These are phyloP conservation scores for Leptinotarsa tumamoca DNA, from an alignment of 2,888 invertebrate species.

Conservation along the genomic window DNA sequence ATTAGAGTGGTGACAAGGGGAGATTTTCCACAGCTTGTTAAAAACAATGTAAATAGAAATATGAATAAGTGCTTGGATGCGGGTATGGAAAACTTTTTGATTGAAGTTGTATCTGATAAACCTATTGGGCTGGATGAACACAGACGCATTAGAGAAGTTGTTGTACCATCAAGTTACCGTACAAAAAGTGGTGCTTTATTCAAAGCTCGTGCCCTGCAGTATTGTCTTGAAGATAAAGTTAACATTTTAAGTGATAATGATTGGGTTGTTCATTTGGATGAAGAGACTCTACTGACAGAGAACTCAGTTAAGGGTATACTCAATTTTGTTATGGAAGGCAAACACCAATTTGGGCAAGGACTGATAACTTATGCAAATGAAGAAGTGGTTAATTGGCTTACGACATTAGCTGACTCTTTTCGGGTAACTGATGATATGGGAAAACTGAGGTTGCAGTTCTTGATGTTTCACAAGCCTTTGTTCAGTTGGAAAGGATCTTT, in stretches of 20 bases:
- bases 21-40: slow-evolving; percentile 91
- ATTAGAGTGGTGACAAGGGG: slow-evolving; percentile 95
- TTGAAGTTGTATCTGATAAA: slow-evolving; percentile 96
- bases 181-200: slow-evolving; percentile 89
- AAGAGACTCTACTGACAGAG: slow-evolving; percentile 94
- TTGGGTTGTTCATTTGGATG: slow-evolving; percentile 98
- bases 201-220: slow-evolving; percentile 89
- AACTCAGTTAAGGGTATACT: slow-evolving; percentile 86
- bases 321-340: slow-evolving; percentile 94
- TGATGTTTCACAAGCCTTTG: slow-evolving; percentile 91
- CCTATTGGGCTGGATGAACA: slow-evolving; percentile 81
- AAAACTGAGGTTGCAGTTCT: slow-evolving; percentile 91
- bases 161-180: slow-evolving; percentile 87
- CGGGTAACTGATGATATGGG: slow-evolving; percentile 98
- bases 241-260: slow-evolving; percentile 88
- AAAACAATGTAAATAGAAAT: slow-evolving; percentile 86
- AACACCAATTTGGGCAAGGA: slow-evolving; percentile 94
- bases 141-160: slow-evolving; percentile 85
- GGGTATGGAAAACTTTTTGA: slow-evolving; percentile 93
- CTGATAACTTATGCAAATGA: slow-evolving; percentile 97
- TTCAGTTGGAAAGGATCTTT: slow-evolving; percentile 99
- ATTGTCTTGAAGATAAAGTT: slow-evolving; percentile 91
- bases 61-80: slow-evolving; percentile 89
- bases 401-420: slow-evolving; percentile 95
- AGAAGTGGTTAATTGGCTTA: slow-evolving; percentile 96